Conservation (phyloP, 2,888 invertebrate genomes). For the Linnaemya vulpina region DNA sequence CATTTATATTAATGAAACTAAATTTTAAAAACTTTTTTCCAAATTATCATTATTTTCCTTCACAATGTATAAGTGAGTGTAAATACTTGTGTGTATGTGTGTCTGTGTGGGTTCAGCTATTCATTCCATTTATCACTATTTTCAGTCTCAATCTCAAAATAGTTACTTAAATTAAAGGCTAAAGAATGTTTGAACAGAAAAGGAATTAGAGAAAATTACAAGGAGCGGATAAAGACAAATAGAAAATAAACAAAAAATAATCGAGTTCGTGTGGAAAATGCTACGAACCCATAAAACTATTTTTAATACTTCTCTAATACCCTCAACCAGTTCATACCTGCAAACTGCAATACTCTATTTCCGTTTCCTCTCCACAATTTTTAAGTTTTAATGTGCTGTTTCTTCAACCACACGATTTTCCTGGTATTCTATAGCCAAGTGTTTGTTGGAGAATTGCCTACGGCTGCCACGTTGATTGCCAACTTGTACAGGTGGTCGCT, state of each 20-base stretch:
- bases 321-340: constrained; percentile 47
- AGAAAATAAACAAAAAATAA: no score
- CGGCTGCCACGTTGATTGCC: not conserved
- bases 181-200: not conserved
- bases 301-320: not conserved
- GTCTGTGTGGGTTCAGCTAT: not conserved
- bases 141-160: constrained; percentile 26
- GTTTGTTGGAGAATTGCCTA: constrained; percentile 32
- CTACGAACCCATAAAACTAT: constrained; percentile 11
- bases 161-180: not conserved
- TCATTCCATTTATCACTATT: constrained; percentile 64
- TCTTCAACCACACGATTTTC: not conserved
- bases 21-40: constrained; percentile 60
- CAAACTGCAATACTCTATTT: constrained; percentile 56
- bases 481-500: constrained; percentile 39
- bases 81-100: not conserved
- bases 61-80: not conserved
- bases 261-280: not conserved
- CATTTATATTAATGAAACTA: constrained; percentile 39
- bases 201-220: not conserved
- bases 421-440: not conserved
- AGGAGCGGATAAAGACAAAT: not conserved
- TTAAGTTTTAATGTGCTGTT: constrained; percentile 39
- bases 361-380: constrained; percentile 55
- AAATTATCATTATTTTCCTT: constrained; percentile 36